Evolutionary conservation across 2,888 invertebrate genomes (phyloP).

Genomic region (Eilema depressum): DNA sequence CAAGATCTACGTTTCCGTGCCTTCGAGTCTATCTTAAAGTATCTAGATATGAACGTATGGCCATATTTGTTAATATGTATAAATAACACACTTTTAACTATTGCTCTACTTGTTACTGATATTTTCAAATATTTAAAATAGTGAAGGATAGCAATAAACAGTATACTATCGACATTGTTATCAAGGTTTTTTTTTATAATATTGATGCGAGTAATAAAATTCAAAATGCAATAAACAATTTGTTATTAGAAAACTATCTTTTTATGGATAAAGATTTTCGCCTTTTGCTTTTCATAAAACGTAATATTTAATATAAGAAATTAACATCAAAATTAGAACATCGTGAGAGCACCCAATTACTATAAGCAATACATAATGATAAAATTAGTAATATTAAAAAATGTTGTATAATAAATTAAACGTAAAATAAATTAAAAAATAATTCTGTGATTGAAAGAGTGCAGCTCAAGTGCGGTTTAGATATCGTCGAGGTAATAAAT

Average conservation of each 20-base stretch:
- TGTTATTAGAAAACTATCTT: background rate
- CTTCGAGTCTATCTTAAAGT: slow-evolving; percentile 47
- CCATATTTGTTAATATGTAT: slow-evolving; percentile 31
- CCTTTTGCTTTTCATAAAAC: slow-evolving; percentile 34
- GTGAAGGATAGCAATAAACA: background rate
- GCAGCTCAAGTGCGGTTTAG: slow-evolving; percentile 52
- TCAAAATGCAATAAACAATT: background rate
- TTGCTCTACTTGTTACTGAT: slow-evolving; percentile 12
- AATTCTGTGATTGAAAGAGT: slow-evolving; percentile 60
- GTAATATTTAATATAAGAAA: slow-evolving; percentile 38
- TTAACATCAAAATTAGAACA: slow-evolving; percentile 42
- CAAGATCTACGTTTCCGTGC: slow-evolving; percentile 49
- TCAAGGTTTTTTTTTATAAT: background rate
- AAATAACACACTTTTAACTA: slow-evolving; percentile 17
- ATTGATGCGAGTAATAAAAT: background rate
- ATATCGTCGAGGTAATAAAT: slow-evolving; percentile 25
- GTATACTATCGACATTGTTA: background rate
- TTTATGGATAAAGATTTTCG: slow-evolving; percentile 5
- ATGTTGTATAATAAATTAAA: slow-evolving; percentile 38
- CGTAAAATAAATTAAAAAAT: slow-evolving; percentile 40
- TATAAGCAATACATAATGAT: slow-evolving; percentile 56
- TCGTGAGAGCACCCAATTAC: slow-evolving; percentile 64
- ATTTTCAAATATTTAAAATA: background rate
- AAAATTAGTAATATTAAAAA: slow-evolving; percentile 41
- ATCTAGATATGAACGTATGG: slow-evolving; percentile 46